Percentiles rank a stretch among this genome's conserved stretches.
Conservation (phyloP, 2,888 invertebrate species). For the Incurvaria masculella region DNA sequence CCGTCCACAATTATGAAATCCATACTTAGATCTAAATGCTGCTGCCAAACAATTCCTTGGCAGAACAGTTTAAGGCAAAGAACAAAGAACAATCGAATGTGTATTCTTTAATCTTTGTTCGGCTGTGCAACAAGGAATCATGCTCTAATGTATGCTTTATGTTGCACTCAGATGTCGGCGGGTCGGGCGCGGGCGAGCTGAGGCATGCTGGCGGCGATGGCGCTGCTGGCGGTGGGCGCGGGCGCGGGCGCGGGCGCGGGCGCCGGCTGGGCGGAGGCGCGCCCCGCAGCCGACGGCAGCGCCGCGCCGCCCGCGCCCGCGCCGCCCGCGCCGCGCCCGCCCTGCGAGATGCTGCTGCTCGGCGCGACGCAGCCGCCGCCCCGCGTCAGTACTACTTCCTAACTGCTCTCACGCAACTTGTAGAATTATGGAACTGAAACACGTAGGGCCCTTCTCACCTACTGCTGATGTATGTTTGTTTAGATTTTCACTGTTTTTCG, state of each 20-base stretch:
- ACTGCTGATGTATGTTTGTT: too few species aligned
- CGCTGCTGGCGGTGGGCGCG: slow-evolving; percentile 16
- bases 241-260: slow-evolving; percentile 30
- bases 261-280: slow-evolving; percentile 45
- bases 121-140: too few species aligned
- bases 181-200: slow-evolving; percentile 29
- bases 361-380: slow-evolving; percentile 34
- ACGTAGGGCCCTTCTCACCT: neutral
- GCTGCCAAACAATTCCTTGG: too few species aligned
- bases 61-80: too few species aligned
- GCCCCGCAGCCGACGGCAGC: slow-evolving; percentile 33
- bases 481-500: too few species aligned
- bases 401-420: neutral
- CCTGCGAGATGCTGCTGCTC: slow-evolving; percentile 32
- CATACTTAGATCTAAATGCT: too few species aligned
- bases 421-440: neutral
- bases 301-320: slow-evolving; percentile 23
- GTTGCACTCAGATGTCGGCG: too few species aligned
- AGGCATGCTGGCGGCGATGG: slow-evolving; percentile 42
- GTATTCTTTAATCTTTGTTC: too few species aligned
- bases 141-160: too few species aligned
- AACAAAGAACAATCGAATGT: too few species aligned
- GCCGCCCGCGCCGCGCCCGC: slow-evolving; percentile 22
- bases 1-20: too few species aligned
- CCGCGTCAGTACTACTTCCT: slow-evolving; percentile 23